Percentiles rank a stretch among this genome's conserved stretches.
phyloP scores from a whole-genome alignment of 2,797 vertebrate species.

The Leucoraja ocellata region DNA sequence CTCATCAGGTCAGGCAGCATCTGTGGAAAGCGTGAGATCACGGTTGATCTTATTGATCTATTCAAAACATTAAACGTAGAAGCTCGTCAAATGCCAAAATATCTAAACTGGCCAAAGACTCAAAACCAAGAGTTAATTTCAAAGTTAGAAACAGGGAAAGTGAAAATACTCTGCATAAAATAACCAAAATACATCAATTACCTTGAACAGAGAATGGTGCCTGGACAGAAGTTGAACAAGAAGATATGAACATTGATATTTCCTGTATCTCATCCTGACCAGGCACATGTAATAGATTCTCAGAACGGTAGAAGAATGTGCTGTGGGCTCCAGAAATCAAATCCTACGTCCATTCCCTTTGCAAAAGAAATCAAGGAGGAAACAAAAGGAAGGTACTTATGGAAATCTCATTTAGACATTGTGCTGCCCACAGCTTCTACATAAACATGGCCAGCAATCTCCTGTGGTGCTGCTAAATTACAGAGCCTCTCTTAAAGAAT shows the following conservation, averaged over 20 bases:
- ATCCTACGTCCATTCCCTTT: no score
- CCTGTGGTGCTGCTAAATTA: background rate
- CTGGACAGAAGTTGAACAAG: background rate
- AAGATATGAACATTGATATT: background rate
- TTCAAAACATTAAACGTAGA: background rate
- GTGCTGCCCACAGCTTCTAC: background rate
- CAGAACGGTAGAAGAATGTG: background rate
- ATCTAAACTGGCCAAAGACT: background rate
- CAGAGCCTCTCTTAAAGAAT: background rate
- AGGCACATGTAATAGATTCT: background rate
- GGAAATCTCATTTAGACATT: background rate
- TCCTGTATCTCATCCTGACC: background rate
- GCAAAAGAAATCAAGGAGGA: background rate
- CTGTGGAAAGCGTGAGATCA: background rate
- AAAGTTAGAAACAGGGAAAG: background rate
- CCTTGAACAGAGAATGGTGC: background rate
- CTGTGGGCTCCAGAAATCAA: background rate
- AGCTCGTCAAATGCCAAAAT: background rate
- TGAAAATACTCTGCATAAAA: background rate
- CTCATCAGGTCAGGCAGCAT: no score
- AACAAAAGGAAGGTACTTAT: background rate
- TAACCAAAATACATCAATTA: background rate
- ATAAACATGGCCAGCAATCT: background rate
- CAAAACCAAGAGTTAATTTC: background rate
- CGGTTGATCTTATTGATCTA: background rate